Conservation (phyloP, 1,140 invertebrate genomes). For the Drosophila sucinea region DNA sequence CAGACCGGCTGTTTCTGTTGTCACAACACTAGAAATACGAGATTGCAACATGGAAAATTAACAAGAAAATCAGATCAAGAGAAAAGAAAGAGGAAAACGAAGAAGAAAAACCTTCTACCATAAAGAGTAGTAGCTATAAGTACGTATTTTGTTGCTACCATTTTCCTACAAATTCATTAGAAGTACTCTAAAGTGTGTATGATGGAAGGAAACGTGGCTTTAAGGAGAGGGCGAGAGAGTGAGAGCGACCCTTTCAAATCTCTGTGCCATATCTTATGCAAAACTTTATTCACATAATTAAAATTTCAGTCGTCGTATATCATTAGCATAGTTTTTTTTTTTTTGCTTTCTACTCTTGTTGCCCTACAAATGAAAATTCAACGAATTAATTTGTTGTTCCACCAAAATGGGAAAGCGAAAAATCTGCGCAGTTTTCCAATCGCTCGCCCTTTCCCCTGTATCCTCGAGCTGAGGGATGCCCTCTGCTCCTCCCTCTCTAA, state of each 20-base stretch:
- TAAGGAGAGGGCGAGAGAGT: neutral
- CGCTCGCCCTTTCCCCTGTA: slow-evolving; percentile 33
- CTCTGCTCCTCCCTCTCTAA: neutral
- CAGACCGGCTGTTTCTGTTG: slow-evolving; percentile 15
- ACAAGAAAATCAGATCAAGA: slow-evolving; percentile 1
- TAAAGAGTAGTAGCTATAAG: neutral
- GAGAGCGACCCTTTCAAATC: neutral
- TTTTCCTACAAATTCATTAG: slow-evolving; percentile 1
- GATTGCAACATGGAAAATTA: slow-evolving; percentile 19
- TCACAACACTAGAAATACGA: slow-evolving; percentile 15
- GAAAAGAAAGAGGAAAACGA: neutral
- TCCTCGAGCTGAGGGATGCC: neutral
- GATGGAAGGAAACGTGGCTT: neutral
- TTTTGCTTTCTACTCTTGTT: neutral
- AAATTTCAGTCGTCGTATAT: slow-evolving; percentile 74
- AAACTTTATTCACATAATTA: slow-evolving; percentile 64
- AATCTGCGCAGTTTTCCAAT: slow-evolving; percentile 74
- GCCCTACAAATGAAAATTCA: slow-evolving; percentile 43
- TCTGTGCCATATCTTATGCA: slow-evolving; percentile 25
- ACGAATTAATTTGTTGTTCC: slow-evolving; percentile 77
- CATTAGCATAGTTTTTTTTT: slow-evolving; percentile 70
- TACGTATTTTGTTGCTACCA: slow-evolving; percentile 6
- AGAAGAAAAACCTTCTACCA: neutral
- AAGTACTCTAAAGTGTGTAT: neutral
- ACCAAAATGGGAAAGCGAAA: slow-evolving; percentile 50